Percentiles rank a stretch among this genome's conserved stretches.
phyloP scores from a whole-genome alignment of 2,888 invertebrate genomes.

The Athripsodes cinereus region DNA sequence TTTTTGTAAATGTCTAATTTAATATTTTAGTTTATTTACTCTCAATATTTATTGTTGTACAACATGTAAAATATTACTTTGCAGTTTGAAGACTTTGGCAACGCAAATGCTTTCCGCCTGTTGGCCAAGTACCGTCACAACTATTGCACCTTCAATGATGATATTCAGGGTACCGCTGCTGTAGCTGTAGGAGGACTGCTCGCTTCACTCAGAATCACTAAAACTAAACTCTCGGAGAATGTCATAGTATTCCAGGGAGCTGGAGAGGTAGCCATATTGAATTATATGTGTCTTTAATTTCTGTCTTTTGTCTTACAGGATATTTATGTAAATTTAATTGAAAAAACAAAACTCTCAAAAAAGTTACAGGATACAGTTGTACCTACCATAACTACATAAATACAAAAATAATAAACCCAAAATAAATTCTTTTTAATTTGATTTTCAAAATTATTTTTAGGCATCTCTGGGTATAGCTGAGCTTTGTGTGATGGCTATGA shows the following conservation, averaged over 20 bases:
- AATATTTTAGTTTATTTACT: too few relatives aligned
- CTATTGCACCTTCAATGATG: constrained; percentile 97
- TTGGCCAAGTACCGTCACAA: constrained; percentile 81
- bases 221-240: constrained; percentile 76
- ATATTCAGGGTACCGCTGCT: constrained; percentile 96
- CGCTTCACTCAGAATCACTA: constrained; percentile 79
- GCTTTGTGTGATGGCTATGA: constrained; percentile 90
- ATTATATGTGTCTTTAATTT: too few relatives aligned
- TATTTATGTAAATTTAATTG: too few relatives aligned
- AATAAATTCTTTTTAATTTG: too few relatives aligned
- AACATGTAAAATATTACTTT: too few relatives aligned
- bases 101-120: constrained; percentile 92
- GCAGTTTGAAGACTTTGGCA: constrained; percentile 98
- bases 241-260: constrained; percentile 93
- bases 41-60: too few relatives aligned
- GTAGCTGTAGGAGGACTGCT: constrained; percentile 93
- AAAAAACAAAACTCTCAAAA: too few relatives aligned
- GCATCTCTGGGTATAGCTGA: constrained; percentile 92
- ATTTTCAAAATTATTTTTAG: constrained; percentile 39
- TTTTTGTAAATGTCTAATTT: too few relatives aligned
- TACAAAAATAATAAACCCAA: too few relatives aligned
- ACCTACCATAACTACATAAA: too few relatives aligned
- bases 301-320: too few relatives aligned
- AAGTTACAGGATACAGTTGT: too few relatives aligned
- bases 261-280: constrained; percentile 65